Conservation (phyloP, 2,888 invertebrate species). For the Agonopterix subpropinquella region DNA sequence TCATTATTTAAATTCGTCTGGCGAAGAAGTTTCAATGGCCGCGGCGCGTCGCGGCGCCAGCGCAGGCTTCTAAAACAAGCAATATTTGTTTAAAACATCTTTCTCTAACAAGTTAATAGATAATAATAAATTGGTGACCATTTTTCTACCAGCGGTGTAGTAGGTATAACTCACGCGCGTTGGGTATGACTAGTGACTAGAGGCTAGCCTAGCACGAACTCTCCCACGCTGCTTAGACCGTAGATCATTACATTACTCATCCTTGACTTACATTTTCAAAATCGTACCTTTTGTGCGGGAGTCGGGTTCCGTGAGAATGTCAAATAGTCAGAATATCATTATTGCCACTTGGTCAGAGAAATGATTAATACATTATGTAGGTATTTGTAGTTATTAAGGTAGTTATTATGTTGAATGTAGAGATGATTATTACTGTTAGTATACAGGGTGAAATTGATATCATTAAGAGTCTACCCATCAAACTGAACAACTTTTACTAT, state of each 20-base stretch:
- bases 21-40: slow-evolving; percentile 8
- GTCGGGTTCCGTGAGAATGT: slow-evolving; percentile 61
- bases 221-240: slow-evolving; percentile 60
- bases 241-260: slow-evolving; percentile 52
- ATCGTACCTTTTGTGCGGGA: slow-evolving; percentile 67
- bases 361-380: no score
- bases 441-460: no score
- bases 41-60: slow-evolving; percentile 24
- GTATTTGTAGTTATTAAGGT: no score
- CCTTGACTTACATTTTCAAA: slow-evolving; percentile 70
- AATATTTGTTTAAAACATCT: slow-evolving; percentile 25
- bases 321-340: background rate
- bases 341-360: no score
- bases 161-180: slow-evolving; percentile 26
- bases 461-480: no score
- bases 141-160: slow-evolving; percentile 26
- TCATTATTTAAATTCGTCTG: slow-evolving; percentile 23
- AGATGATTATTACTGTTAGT: no score
- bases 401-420: no score
- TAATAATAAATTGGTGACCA: slow-evolving; percentile 32
- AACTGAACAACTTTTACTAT: no score
- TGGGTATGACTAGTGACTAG: slow-evolving; percentile 7
- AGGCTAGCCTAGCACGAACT: slow-evolving; percentile 29
- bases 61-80: slow-evolving; percentile 30
- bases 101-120: slow-evolving; percentile 26